phyloP scores from a whole-genome alignment of 2,888 invertebrate genomes.

The Leptinotarsa tumamoca region DNA sequence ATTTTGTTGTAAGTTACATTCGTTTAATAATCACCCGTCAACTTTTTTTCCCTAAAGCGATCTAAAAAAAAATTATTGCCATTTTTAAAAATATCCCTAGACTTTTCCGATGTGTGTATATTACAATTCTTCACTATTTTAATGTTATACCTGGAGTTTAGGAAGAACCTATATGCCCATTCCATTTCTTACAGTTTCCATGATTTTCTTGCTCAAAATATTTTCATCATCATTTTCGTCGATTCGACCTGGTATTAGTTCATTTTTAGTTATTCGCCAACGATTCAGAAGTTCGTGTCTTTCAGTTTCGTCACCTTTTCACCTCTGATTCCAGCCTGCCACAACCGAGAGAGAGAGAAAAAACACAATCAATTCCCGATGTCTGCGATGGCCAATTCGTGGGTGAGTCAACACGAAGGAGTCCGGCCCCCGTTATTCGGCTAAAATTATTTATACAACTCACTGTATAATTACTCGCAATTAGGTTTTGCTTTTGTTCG shows the following conservation, averaged over 20 bases:
- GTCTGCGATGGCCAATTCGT: conserved; percentile 19
- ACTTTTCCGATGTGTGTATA: too few species aligned
- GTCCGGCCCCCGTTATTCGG: conserved; percentile 24
- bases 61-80: too few species aligned
- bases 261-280: not conserved
- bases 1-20: too few species aligned
- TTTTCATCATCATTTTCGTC: too few species aligned
- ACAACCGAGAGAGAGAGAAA: not conserved
- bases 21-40: too few species aligned
- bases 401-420: conserved; percentile 26
- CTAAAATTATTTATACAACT: conserved; percentile 35
- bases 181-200: too few species aligned
- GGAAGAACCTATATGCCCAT: too few species aligned
- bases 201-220: too few species aligned
- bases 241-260: not conserved
- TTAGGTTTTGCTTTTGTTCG: conserved; percentile 34
- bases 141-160: too few species aligned
- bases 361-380: not conserved
- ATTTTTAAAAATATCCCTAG: too few species aligned
- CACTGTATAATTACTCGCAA: conserved; percentile 40
- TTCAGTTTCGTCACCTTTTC: not conserved
- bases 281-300: not conserved
- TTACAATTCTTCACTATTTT: too few species aligned
- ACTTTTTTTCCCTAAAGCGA: too few species aligned
- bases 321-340: conserved; percentile 2